Evolutionary conservation across 2,888 invertebrate genomes (phyloP).

Genomic region (Plagodis pulveraria): DNA sequence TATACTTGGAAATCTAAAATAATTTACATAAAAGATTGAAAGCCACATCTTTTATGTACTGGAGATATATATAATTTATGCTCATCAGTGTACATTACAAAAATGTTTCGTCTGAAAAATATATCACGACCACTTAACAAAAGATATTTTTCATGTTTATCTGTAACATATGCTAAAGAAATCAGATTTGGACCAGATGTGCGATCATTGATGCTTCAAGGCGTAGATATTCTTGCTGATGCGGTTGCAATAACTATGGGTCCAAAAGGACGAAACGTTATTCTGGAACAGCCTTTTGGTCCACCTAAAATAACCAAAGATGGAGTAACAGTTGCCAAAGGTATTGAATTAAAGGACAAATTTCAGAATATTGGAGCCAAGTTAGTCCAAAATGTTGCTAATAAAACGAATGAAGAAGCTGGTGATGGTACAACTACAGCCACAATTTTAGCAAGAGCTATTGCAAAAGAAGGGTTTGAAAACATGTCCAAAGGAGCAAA

Average conservation of each 20-base stretch:
- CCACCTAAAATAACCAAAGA: conserved; percentile 99
- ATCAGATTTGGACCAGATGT: conserved; percentile 98
- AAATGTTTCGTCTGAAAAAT: conserved; percentile 52
- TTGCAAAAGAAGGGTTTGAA: conserved; percentile 99
- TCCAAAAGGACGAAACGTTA: conserved; percentile 99
- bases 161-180: conserved; percentile 92
- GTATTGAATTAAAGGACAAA: conserved; percentile 98
- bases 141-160: conserved; percentile 31
- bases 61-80: too few relatives aligned
- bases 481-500: conserved; percentile 98
- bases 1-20: too few relatives aligned
- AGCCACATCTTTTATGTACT: too few relatives aligned
- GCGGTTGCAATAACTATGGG: conserved; percentile 99
- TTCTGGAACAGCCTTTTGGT: conserved; percentile 99
- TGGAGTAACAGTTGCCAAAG: conserved; percentile 99
- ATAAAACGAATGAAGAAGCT: conserved; percentile 99
- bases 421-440: conserved; percentile 99
- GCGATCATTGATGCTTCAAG: conserved; percentile 97
- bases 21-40: too few relatives aligned
- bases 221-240: conserved; percentile 98
- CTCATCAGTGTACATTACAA: not conserved
- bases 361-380: conserved; percentile 99
- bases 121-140: conserved; percentile 30
- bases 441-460: conserved; percentile 97
- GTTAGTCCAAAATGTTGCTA: conserved; percentile 99